Evolutionary conservation across 2,113 vertebrate species (phyloP), one percentile per base, ranked within the genome.

Genomic region (Taxidea taxus): DNA sequence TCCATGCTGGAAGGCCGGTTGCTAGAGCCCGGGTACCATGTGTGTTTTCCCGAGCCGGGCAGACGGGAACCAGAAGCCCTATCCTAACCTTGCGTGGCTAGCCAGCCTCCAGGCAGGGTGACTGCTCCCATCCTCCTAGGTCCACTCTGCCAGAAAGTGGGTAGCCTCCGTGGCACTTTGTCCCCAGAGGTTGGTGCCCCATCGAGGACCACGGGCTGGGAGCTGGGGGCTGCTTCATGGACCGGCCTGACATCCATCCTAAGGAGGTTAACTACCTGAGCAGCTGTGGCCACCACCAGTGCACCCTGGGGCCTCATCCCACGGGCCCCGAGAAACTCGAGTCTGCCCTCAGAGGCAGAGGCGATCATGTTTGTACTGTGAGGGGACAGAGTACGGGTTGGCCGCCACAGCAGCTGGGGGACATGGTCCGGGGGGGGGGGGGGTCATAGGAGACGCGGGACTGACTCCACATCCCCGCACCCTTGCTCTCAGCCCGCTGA

Each of bases 361-460:
- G 10, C 25, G 0, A 0, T 25, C 60, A 1, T 4, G 3, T 81
- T 25, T 68, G 29, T 44, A 29, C 37, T 11, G 13, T 13, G 62
- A 42, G 56, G 58, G 81, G 37, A 20, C 0, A 0, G 82, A 14
- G 56, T 11, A 8, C 5, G 1, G 51, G 42, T 4, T 20, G 39
- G 39, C 54, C 8, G 0, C 42, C 29, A 1, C 42, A 6, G 42
- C 3, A 0, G 14, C 31, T 49, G 6, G 70, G 37, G 1, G 31
- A n/a, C 31, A 2, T 0, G 15, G 42, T 37, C 21, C 0, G 58
- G n/a, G n/a, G n/a, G n/a, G n/a, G n/a, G n/a, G n/a, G n/a, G 58
- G 9, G 49, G 10, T 27, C 0, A 16, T 10, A n/a, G 18, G 72
- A 13, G 56, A 78, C 23, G 6, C 2, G 15, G 72, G 31, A 23